Conservation (phyloP, 2,113 vertebrate species). For the Ctenodactylus gundi region DNA sequence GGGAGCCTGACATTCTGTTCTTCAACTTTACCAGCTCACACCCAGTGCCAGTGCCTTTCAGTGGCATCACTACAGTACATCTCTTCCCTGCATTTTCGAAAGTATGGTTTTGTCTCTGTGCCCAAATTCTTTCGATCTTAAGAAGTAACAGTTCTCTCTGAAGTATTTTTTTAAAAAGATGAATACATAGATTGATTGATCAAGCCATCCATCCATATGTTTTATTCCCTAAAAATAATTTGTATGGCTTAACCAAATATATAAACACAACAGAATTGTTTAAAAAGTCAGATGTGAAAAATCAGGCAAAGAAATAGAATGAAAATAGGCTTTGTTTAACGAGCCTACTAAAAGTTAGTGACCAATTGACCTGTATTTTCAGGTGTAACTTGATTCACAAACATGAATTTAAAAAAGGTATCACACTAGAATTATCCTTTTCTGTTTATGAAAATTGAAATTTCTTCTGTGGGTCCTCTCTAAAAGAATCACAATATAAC, state of each 20-base stretch:
- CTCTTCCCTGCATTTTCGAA: constrained; percentile 28
- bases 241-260: neutral
- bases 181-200: neutral
- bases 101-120: neutral
- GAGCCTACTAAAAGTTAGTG: neutral
- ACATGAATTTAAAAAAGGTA: neutral
- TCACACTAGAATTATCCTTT: neutral
- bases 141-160: neutral
- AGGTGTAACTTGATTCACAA: constrained; percentile 16
- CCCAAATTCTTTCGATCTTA: neutral
- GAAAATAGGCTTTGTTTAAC: neutral
- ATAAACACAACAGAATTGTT: neutral
- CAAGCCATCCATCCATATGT: neutral
- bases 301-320: neutral
- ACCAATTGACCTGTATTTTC: neutral
- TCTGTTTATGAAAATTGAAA: neutral
- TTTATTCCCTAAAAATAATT: constrained; percentile 22
- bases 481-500: neutral
- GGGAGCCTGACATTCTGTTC: neutral
- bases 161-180: constrained; percentile 7
- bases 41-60: neutral
- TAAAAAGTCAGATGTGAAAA: neutral
- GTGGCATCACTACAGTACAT: neutral
- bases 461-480: neutral
- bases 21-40: neutral